Evolutionary conservation across 2,113 vertebrate genomes (phyloP), one percentile per base, ranked within the genome.

Genomic region (Mormyrus iriodes): DNA sequence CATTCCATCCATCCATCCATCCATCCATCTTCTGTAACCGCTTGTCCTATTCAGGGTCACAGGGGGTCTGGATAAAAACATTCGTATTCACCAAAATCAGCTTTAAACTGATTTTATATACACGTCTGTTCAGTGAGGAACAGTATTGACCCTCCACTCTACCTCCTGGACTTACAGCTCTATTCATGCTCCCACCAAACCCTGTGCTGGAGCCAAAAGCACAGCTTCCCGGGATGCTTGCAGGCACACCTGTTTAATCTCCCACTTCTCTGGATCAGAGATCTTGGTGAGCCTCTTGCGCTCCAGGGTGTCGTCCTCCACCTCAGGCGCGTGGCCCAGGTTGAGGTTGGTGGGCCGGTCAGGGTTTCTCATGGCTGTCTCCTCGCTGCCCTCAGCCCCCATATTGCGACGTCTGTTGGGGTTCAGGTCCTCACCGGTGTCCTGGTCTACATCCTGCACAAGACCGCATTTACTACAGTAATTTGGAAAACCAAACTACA

Each of bases 251-350:
- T 99, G 98, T 91, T 99, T 99, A 82, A 99, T 99, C 90, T 99
- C 98, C 98, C 98, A 99, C 84, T 99, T 99, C 93, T 99, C 98
- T 0, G 98, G 98, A 93, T 99, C 98, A 1, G 98, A 99, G 86
- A 99, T 99, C 0, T 99, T 98, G 2, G 98, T 99, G 82, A 99
- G 98, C 91, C 98, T 97, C 89, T 99, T 99, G 65, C 98, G 94
- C 52, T 99, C 98, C 69, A 99, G 94, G 0, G 97, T 97, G 93
- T 99, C 98, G 0, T 99, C 98, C 93, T 99, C 98, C 90, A 99
- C 94, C 92, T 99, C 98, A 0, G 98, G 98, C 7, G 97, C 97
- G 0, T 93, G 97, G 92, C 98, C 98, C 1, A 99, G 92, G 79
- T 98, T 98, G 1, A 98, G 92, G 94, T 98, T 98, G n/a, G 95